phyloP scores from a whole-genome alignment of 2,888 invertebrate species.

The Trichacis sp. region DNA sequence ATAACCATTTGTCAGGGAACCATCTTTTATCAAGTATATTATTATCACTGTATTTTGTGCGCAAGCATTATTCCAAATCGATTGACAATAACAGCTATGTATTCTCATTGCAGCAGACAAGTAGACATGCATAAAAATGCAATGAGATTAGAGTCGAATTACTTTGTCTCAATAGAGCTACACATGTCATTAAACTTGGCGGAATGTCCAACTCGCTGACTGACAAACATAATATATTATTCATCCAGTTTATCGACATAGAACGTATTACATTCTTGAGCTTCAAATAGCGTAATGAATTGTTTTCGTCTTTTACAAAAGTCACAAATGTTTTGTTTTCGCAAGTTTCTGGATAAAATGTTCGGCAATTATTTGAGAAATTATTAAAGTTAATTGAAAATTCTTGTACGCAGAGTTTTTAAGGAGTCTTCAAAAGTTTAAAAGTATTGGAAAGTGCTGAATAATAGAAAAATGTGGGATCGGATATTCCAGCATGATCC shows the following conservation, averaged over 20 bases:
- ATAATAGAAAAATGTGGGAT: not conserved
- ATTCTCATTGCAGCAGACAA: no score
- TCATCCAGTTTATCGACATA: no score
- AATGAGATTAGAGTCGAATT: not conserved
- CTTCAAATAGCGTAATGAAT: conserved; percentile 9
- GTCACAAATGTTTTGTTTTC: conserved; percentile 4
- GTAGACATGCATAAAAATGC: not conserved
- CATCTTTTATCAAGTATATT: no score
- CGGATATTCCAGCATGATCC: not conserved
- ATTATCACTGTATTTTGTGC: conserved; percentile 18
- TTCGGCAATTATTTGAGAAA: no score
- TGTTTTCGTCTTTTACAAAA: not conserved
- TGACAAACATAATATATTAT: no score
- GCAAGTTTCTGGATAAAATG: conserved; percentile 7
- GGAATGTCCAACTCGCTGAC: not conserved
- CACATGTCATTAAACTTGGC: no score
- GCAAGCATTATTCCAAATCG: conserved; percentile 28
- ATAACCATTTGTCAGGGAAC: no score
- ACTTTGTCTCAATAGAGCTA: not conserved
- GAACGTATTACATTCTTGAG: no score
- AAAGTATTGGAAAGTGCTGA: no score
- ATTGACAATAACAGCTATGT: conserved; percentile 20
- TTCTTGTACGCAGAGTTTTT: not conserved
- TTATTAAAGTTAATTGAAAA: no score
- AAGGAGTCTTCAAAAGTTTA: not conserved